phyloP scores from a whole-genome alignment of 2,113 vertebrate species.

The Rhinolophus sinicus region DNA sequence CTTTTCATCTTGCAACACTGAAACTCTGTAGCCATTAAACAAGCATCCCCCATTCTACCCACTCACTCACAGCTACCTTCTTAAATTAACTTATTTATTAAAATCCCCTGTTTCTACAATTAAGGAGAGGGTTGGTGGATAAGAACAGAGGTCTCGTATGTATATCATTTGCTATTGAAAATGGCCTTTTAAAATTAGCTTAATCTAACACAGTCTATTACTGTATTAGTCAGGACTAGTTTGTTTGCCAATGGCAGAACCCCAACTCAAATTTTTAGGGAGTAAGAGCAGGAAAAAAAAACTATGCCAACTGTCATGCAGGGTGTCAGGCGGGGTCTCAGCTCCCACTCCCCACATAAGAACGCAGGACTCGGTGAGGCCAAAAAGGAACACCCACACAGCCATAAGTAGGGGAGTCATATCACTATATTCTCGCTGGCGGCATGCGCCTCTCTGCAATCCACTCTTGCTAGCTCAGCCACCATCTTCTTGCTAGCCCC shows the following conservation, averaged over 20 bases:
- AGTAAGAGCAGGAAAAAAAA: not conserved
- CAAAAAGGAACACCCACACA: no score
- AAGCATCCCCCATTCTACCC: not conserved
- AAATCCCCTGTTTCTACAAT: not conserved
- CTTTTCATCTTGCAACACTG: not conserved
- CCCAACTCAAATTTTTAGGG: not conserved
- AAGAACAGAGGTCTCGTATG: not conserved
- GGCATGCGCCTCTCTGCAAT: no score
- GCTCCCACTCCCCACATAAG: no score
- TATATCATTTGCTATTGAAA: slow-evolving; percentile 33
- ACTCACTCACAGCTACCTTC: not conserved
- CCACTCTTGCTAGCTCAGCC: no score
- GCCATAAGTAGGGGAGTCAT: no score
- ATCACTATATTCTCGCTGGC: no score
- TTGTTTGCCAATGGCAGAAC: not conserved
- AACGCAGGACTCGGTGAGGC: no score
- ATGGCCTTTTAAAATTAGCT: not conserved
- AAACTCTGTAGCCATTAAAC: not conserved
- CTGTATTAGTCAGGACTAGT: not conserved
- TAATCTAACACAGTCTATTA: not conserved
- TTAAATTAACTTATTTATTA: not conserved
- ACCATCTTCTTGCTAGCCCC: no score
- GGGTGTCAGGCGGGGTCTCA: no score
- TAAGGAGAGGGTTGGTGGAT: rapidly evolving
- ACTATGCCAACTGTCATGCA: not conserved